phyloP scores from a whole-genome alignment of 92 coral and sea anemone species.

The Nematostella vectensis region DNA sequence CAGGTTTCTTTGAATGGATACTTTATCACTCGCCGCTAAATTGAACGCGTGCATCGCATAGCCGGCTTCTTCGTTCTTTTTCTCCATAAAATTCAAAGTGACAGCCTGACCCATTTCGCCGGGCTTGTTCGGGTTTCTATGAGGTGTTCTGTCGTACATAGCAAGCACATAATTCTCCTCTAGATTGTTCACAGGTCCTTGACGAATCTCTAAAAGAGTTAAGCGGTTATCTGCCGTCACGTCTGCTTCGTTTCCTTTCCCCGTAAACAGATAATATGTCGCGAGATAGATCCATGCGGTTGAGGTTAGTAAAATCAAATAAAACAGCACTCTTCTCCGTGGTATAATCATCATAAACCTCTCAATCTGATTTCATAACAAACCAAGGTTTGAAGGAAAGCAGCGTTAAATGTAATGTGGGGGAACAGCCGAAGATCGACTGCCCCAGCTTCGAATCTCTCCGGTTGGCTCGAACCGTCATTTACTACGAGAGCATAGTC shows the following conservation, averaged over 20 bases:
- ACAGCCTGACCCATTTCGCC: conserved; percentile 92
- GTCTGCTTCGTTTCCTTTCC: conserved; percentile 20
- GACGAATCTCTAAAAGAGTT: background rate
- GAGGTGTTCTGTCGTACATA: conserved; percentile 78
- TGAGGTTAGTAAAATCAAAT: conserved; percentile 65
- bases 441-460: too few relatives aligned
- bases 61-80: conserved; percentile 84
- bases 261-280: conserved; percentile 50
- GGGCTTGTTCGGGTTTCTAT: conserved; percentile 83
- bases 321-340: conserved; percentile 73
- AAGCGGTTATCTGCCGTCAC: conserved; percentile 8
- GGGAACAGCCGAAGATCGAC: too few relatives aligned
- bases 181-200: conserved; percentile 25
- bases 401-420: too few relatives aligned
- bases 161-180: conserved; percentile 15
- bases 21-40: conserved; percentile 85
- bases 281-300: conserved; percentile 83
- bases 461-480: too few relatives aligned
- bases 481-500: too few relatives aligned
- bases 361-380: too few relatives aligned
- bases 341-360: conserved; percentile 58
- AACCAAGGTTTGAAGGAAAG: too few relatives aligned
- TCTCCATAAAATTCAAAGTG: conserved; percentile 75
- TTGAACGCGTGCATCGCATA: conserved; percentile 84
- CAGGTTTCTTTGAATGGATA: conserved; percentile 78